phyloP scores from a whole-genome alignment of 1,140 invertebrate species.

The Rhynchophorus ferrugineus region DNA sequence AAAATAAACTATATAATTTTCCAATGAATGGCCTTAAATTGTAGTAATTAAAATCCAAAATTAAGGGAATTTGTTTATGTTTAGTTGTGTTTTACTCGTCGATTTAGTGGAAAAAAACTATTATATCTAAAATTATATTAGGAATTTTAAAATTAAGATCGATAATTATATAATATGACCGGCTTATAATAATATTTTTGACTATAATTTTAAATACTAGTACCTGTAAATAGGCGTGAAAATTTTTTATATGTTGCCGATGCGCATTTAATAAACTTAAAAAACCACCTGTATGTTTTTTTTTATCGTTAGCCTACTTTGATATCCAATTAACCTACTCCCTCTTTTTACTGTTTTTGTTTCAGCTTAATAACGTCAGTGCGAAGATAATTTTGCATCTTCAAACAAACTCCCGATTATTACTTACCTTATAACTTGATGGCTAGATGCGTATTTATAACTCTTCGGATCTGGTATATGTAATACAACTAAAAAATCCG shows the following conservation, averaged over 20 bases:
- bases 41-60: neutral
- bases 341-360: too few species aligned
- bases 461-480: too few species aligned
- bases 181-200: constrained; percentile 11
- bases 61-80: neutral
- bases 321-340: neutral
- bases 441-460: too few species aligned
- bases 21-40: constrained; percentile 12
- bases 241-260: constrained; percentile 21
- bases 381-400: too few species aligned
- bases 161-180: constrained; percentile 1
- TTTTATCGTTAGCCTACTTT: too few species aligned
- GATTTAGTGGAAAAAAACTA: neutral
- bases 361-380: too few species aligned
- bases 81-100: neutral
- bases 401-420: too few species aligned
- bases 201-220: constrained; percentile 12
- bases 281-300: too few species aligned
- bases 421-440: too few species aligned
- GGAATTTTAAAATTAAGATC: neutral
- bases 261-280: constrained; percentile 4
- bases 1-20: too few species aligned
- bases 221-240: constrained; percentile 10
- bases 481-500: too few species aligned
- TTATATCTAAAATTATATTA: neutral